Base-by-base conservation (phyloP, 2,797 vertebrate species). In the Bryconaethiops microstoma region DNA sequence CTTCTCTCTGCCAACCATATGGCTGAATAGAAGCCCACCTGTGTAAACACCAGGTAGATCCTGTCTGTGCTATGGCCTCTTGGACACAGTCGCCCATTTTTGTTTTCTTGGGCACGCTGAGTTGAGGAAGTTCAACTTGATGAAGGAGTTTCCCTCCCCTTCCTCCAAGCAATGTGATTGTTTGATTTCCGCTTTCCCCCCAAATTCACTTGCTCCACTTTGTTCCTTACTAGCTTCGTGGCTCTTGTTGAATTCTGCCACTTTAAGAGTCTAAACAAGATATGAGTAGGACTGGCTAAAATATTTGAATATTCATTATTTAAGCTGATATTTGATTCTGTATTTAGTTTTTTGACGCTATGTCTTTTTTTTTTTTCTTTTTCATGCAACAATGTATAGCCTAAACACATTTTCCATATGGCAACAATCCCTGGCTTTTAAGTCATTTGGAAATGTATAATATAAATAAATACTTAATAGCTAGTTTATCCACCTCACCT, bases 11-110 rank as follows among this genome's bases (percentile, higher is more conserved):
- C 84, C 83, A 83, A 78, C 83, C 81, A 82, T 77, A 83, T 80
- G 85, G 77, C 74, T 83, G 78, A 85, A 82, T 85, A 25, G 72
- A 86, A 88, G 77, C 74, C 83, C 86, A 88, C 86, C 86, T 88
- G 86, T 86, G 79, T 88, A 88, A 88, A 88, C 83, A 88, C 76
- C 68, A 83, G 79, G 86, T 88, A 86, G 83, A 86, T 84, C 86
- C 81, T 86, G 85, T 77, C 78, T 82, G 25, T 79, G 71, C 80
- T 80, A 40, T 77, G 78, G 80, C 81, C 82, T 86, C 74, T 76
- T 83, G 78, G 78, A 78, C 75, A 76, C 69, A 48, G 68, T 81
- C 39, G 40, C 54, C 71, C 78, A 23, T 67, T 83, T 86, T 81
- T 83, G 73, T 84, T 84, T 85, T 87, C 77, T 84, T 84, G 78